Conservation (phyloP, 2,113 vertebrate species). For the Tor tambroides region DNA sequence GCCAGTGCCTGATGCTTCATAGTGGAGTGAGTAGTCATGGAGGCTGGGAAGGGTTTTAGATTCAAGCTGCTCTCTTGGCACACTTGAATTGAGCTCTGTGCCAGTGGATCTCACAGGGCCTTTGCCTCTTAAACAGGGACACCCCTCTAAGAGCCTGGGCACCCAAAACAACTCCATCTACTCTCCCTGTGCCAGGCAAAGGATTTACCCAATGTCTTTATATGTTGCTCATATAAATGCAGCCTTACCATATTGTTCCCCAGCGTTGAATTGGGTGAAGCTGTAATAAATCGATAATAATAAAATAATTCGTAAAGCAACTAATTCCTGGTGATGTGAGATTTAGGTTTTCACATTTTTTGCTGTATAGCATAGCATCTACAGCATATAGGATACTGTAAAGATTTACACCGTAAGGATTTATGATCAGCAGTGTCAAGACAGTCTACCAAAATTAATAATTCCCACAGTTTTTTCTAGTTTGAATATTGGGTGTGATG, state of each 20-base stretch:
- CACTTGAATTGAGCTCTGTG: conserved; percentile 35
- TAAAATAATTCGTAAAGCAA: neutral
- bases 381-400: neutral
- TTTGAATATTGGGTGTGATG: neutral
- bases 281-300: neutral
- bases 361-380: no score
- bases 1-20: conserved; percentile 47
- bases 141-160: conserved; percentile 19
- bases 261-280: neutral
- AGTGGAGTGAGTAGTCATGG: conserved; percentile 50
- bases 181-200: conserved; percentile 39
- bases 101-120: conserved; percentile 38
- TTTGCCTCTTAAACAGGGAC: conserved; percentile 37
- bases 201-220: conserved; percentile 32
- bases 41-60: conserved; percentile 45
- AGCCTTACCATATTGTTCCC: neutral
- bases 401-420: neutral
- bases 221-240: conserved; percentile 29
- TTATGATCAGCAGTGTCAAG: neutral
- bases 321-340: neutral
- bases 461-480: neutral
- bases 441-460: neutral
- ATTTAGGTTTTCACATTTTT: neutral
- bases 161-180: conserved; percentile 48
- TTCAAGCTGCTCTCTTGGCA: conserved; percentile 57